phyloP scores from a whole-genome alignment of 2,797 vertebrate genomes.

The Diplodus sargus region DNA sequence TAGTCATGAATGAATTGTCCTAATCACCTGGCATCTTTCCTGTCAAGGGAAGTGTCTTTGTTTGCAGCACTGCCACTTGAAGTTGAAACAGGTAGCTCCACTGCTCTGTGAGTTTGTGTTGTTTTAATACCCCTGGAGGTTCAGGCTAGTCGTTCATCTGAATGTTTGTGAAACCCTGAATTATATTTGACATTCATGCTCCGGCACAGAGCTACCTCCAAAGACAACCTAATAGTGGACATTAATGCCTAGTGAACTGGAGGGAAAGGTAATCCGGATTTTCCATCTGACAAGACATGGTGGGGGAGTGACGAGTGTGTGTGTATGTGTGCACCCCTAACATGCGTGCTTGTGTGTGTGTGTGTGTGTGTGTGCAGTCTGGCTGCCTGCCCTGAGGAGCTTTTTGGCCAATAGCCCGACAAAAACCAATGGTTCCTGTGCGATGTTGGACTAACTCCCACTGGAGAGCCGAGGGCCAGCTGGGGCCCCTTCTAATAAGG shows the following conservation, averaged over 20 bases:
- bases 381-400: conserved; percentile 68
- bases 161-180: conserved; percentile 55
- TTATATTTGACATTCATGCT: conserved; percentile 68
- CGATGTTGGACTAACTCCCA: conserved; percentile 70
- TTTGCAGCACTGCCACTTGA: neutral
- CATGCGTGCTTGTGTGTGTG: conserved; percentile 55
- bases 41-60: conserved; percentile 17
- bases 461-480: conserved; percentile 73
- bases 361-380: conserved; percentile 57
- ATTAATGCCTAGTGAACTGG: conserved; percentile 75
- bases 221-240: conserved; percentile 75
- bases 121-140: conserved; percentile 23
- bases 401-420: conserved; percentile 76
- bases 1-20: conserved; percentile 51
- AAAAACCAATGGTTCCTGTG: conserved; percentile 78
- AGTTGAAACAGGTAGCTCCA: conserved; percentile 25
- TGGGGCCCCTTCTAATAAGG: conserved; percentile 79
- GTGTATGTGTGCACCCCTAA: conserved; percentile 38
- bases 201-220: conserved; percentile 54
- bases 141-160: conserved; percentile 39
- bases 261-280: conserved; percentile 80
- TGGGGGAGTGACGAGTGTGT: conserved; percentile 42
- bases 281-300: conserved; percentile 80
- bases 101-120: conserved; percentile 28
- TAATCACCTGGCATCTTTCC: conserved; percentile 59